Evolutionary conservation across 23 tunicate genomes (phyloP), one percentile per base, ranked within the genome.

Genomic region (Diplosoma virens): DNA sequence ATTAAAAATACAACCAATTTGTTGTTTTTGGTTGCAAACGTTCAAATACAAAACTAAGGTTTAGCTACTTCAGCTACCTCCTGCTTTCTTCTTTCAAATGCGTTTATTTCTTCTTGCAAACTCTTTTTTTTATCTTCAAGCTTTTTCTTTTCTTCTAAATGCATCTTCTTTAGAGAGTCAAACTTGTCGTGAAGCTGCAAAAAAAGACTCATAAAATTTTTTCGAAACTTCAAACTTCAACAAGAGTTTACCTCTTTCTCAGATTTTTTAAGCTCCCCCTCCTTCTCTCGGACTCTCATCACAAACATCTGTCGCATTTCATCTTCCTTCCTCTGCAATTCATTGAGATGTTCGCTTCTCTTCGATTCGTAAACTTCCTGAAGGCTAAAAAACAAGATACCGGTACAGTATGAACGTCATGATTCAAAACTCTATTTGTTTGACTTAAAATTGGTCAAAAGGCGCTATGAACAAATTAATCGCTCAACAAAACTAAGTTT

Each of bases 231-330:
- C 14, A 41, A 9, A 7, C 14, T 41, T 14, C 50, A 41, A 14
- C 14, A 41, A 41, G 50, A 41, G 9, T 41, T 55, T 34, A 79
- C 83, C 86, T 84, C 90, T 69, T 95, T 90, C 61, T 95, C 99
- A 14, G 95, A 84, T 30, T 88, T 94, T 41, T 95, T 95, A 61
- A 95, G 72, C 52, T 95, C 99, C 9, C 86, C 86, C 61, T 95
- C 99, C 36, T 95, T 95, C 11, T 95, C 99, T 35, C 90, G 91
- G 3, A 95, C 99, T 21, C 99, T 60, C 47, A 69, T 75, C 48
- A 95, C 99, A 56, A 95, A 95, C 91, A 90, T 95, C 59, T 95
- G 99, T 55, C 99, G 55, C 99, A 95, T 95, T 76, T 95, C 99
- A 70, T 95, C 99, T 68, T 95, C 99, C 70, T 95, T 95, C 33